Base-by-base conservation (phyloP, 2,888 invertebrate genomes). In the Rhogogaster chlorosoma region DNA sequence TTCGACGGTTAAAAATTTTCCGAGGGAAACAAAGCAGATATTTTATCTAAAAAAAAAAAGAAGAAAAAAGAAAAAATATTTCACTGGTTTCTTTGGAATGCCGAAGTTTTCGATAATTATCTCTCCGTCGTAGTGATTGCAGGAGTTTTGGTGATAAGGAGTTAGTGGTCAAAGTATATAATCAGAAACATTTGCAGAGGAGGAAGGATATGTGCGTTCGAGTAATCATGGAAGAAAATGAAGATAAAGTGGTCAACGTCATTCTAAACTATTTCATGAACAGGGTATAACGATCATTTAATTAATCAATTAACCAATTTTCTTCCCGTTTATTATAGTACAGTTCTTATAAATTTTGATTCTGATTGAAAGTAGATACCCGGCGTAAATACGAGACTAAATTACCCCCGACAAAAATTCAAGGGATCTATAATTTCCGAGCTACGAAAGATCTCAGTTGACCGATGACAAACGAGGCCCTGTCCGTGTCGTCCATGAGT, bases 221-320 rank as follows among this genome's bases (percentile, higher is more conserved):
- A 83, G 67, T 83, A n/a, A 86, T 88, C 83, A 89, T 90, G 89
- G 90, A 92, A 88, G 89, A 90, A 87, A 91, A 91, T 84, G 91
- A 90, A 86, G 92, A 92, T 67, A 91, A 89, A 87, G 90, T 93
- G 85, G 91, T 92, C 86, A 91, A 87, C 86, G 90, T 90, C 85
- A 92, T 93, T 88, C 88, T 92, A 88, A 92, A 91, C 87, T 93
- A 93, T 87, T 93, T 93, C 87, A 87, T 89, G 70, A 87, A 88
- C 73, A 90, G 92, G 93, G 93, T 93, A n/a, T n/a, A 92, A 92
- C 26, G 22, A 61, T 12, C 22, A n/a, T 53, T 53, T 53, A 1
- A 15, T 57, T 36, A 12, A 32, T 57, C 2, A 18, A 53, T 32
- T 32, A 15, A 15, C 32, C 10, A 53, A n/a, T 53, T 78, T 32